Evolutionary conservation across 2,888 invertebrate species (phyloP).

Genomic region (Tetropium fuscum): DNA sequence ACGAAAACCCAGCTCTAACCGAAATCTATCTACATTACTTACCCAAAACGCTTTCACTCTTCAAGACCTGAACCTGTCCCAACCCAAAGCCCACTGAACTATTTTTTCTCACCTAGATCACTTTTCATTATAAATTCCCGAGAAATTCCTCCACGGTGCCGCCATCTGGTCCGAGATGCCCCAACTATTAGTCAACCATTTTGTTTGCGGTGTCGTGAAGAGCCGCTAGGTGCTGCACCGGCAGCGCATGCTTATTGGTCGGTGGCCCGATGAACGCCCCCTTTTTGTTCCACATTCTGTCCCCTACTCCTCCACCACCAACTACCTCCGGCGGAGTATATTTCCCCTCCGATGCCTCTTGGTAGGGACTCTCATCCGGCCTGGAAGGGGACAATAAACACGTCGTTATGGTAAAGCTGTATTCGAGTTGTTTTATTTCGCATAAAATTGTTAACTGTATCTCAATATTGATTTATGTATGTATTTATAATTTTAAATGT

Average conservation of each 20-base stretch:
- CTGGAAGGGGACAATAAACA: slow-evolving; percentile 64
- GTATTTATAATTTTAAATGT: slow-evolving; percentile 50
- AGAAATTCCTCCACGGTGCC: slow-evolving; percentile 38
- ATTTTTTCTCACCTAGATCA: no score
- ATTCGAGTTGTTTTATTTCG: slow-evolving; percentile 63
- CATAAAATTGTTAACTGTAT: slow-evolving; percentile 65
- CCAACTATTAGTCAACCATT: slow-evolving; percentile 68
- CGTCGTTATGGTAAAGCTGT: slow-evolving; percentile 66
- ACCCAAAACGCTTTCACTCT: no score
- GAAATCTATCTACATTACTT: no score
- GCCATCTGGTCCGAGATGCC: slow-evolving; percentile 68
- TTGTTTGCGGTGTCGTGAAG: slow-evolving; percentile 69
- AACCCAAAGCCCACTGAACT: no score
- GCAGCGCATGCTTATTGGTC: slow-evolving; percentile 69
- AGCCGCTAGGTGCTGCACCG: slow-evolving; percentile 61
- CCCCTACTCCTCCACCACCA: slow-evolving; percentile 48
- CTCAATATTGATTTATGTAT: slow-evolving; percentile 63
- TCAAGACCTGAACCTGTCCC: no score
- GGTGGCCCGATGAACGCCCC: slow-evolving; percentile 60
- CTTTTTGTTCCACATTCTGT: slow-evolving; percentile 48
- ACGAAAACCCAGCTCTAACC: no score
- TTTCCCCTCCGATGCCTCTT: slow-evolving; percentile 48
- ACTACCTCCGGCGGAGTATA: slow-evolving; percentile 36
- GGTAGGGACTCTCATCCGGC: slow-evolving; percentile 45
- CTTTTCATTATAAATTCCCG: slow-evolving; percentile 31